A percentile compares a stretch with the other conserved stretches of the same genome.
phyloP scores from a whole-genome alignment of 2,113 vertebrate genomes.

The Malurus elegans region DNA sequence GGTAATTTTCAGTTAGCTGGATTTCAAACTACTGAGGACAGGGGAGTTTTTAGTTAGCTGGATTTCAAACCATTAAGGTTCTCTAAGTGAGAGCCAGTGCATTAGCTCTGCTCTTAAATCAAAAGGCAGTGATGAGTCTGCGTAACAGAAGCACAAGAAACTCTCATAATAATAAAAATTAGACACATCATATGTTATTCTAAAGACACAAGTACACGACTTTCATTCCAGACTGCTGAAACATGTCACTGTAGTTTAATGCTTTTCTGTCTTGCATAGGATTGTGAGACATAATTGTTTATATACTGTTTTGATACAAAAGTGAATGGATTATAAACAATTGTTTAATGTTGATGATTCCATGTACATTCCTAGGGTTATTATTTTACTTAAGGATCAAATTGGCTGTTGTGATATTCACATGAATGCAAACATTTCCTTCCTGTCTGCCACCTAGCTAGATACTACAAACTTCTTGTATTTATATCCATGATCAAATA shows the following conservation, averaged over 20 bases:
- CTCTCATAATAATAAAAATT: background rate
- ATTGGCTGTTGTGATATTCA: background rate
- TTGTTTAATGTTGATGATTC: background rate
- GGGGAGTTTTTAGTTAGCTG: background rate
- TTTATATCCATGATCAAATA: slow-evolving; percentile 40
- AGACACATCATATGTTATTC: background rate
- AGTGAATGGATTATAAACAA: background rate
- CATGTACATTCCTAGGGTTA: background rate
- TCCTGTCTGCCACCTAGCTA: background rate
- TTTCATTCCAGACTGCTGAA: background rate
- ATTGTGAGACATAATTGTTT: background rate
- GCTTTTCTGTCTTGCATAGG: background rate
- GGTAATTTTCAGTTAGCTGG: rapidly evolving
- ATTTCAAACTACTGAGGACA: background rate
- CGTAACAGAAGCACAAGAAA: background rate
- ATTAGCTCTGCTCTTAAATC: background rate
- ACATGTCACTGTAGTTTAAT: background rate
- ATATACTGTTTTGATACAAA: background rate
- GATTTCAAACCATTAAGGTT: background rate
- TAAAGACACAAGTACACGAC: background rate
- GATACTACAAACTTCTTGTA: background rate
- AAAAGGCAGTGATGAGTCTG: background rate
- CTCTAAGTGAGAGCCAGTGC: background rate
- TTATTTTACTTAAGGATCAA: slow-evolving; percentile 6
- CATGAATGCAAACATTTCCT: slow-evolving; percentile 22